Evolutionary conservation across 2,797 vertebrate genomes (phyloP).

Genomic region (Acanthurus lineatus): DNA sequence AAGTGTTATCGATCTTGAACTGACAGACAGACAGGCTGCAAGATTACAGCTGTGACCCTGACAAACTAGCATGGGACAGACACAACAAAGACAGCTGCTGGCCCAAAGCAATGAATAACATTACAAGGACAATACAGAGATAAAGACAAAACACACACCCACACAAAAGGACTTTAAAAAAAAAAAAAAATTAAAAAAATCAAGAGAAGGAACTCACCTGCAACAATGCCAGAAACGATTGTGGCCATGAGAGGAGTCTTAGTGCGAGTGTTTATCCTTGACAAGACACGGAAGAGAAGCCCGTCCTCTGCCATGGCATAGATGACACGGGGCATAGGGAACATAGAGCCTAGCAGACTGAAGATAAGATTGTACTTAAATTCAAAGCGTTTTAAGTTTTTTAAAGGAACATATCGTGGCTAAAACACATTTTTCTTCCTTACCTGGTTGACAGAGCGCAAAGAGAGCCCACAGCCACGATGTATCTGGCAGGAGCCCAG

Average conservation of each 20-base stretch:
- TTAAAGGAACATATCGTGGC: not conserved
- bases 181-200: not conserved
- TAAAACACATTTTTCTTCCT: not conserved
- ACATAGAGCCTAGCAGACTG: conserved; percentile 97
- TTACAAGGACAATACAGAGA: not conserved
- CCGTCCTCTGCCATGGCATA: conserved; percentile 97
- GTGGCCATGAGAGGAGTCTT: conserved; percentile 94
- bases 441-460: conserved; percentile 98
- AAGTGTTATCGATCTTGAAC: too few species aligned
- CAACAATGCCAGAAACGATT: conserved; percentile 89
- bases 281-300: conserved; percentile 91
- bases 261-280: conserved; percentile 87
- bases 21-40: not conserved
- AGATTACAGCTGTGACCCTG: not conserved
- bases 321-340: conserved; percentile 98
- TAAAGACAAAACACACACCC: not conserved
- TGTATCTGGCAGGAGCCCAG: conserved; percentile 93
- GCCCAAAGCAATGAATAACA: not conserved
- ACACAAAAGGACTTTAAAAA: not conserved
- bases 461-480: conserved; percentile 93
- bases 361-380: not conserved
- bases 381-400: not conserved
- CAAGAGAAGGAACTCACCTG: conserved; percentile 80
- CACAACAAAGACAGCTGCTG: conserved; percentile 1
- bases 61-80: not conserved